A percentile compares a stretch with the other conserved stretches of the same genome.
Conservation (phyloP, 2,113 vertebrate genomes). For the Hippotragus niger region DNA sequence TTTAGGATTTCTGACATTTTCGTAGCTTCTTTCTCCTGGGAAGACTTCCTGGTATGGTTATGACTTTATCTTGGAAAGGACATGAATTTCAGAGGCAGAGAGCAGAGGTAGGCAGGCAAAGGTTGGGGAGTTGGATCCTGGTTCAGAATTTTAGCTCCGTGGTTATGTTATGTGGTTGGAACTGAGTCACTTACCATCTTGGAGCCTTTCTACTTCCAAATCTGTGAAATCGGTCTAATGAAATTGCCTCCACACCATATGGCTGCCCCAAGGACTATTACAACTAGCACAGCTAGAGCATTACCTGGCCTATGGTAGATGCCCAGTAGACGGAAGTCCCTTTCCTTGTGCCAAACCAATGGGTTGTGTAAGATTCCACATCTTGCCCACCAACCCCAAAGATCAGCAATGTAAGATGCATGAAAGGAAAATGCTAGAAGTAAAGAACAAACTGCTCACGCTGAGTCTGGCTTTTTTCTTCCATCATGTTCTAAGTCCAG, state of each 20-base stretch:
- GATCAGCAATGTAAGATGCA: not conserved
- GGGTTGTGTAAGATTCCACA: not conserved
- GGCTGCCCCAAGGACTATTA: not conserved
- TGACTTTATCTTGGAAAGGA: not conserved
- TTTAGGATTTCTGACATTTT: not conserved
- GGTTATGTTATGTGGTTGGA: not conserved
- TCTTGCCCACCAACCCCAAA: not conserved
- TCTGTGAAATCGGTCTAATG: not conserved
- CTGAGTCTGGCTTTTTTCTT: not conserved
- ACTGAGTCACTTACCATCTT: not conserved
- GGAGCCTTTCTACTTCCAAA: not conserved
- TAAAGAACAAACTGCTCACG: not conserved
- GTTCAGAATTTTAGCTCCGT: not conserved
- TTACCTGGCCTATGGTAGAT: not conserved
- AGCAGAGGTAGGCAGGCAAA: not conserved
- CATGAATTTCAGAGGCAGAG: rapidly evolving
- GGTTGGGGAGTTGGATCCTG: not conserved
- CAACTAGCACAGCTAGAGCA: not conserved
- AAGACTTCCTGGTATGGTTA: not conserved
- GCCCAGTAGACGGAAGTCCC: not conserved
- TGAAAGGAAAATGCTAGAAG: not conserved
- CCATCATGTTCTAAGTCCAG: not conserved
- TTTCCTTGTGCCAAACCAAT: not conserved
- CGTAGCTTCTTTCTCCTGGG: not conserved
- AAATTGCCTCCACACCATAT: not conserved